Evolutionary conservation across 37 sponge, comb jelly and placozoan genomes (phyloP).

Genomic region (Crambe crambe): DNA sequence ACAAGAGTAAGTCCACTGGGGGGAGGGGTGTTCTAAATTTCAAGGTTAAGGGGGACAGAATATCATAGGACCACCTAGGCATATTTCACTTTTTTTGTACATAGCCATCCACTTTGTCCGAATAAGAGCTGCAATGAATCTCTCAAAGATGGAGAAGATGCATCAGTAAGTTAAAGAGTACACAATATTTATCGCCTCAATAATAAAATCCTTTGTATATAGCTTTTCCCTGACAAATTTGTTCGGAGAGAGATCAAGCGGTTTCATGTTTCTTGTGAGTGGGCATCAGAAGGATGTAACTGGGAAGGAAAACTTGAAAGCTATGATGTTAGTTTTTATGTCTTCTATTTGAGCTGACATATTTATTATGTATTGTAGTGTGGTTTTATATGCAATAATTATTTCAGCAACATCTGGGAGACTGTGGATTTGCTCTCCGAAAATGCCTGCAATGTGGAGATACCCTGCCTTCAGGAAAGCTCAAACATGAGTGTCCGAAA

Average conservation of each 20-base stretch:
- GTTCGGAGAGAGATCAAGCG: constrained; percentile 39
- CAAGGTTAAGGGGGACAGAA: background rate
- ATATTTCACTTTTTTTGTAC: background rate
- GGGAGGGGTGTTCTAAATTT: background rate
- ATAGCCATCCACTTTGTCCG: background rate
- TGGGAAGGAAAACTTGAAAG: constrained; percentile 49
- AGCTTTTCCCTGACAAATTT: constrained; percentile 76
- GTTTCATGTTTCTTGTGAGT: constrained; percentile 23
- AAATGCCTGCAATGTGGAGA: constrained; percentile 29
- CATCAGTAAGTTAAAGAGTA: background rate
- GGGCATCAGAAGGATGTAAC: constrained; percentile 14
- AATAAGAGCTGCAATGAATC: background rate
- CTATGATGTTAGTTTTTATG: background rate
- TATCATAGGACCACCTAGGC: background rate
- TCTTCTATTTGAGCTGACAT: background rate
- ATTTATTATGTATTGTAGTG: too few relatives aligned
- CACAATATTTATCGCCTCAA: background rate
- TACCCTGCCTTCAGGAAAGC: constrained; percentile 6
- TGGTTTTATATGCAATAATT: too few relatives aligned
- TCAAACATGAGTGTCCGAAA: constrained; percentile 25
- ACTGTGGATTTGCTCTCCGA: background rate
- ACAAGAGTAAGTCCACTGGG: background rate
- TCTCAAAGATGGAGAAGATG: background rate
- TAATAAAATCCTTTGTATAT: background rate
- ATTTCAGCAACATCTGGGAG: too few relatives aligned